Percentiles rank a stretch among this genome's conserved stretches.
Conservation (phyloP, 2,888 invertebrate genomes). For the Drosophila anceps region DNA sequence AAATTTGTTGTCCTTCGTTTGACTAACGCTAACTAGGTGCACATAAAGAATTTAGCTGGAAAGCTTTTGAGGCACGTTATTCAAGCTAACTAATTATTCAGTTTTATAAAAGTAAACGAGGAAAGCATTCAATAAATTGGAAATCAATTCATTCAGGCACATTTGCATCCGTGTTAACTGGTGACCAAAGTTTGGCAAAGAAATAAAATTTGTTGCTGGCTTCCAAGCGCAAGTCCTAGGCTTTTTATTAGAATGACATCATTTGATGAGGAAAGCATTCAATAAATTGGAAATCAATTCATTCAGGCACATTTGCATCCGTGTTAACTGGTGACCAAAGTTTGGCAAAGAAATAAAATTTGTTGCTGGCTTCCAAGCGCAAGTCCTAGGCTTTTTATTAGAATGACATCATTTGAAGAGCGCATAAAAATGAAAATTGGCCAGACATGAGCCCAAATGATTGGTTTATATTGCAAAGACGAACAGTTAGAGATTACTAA, state of each 20-base stretch:
- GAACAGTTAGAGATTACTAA: background rate
- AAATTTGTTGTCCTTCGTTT: slow-evolving; percentile 2
- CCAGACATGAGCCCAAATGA: background rate
- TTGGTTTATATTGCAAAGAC: background rate
- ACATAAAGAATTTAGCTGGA: background rate
- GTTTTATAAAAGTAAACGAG: background rate
- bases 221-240: background rate
- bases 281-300: background rate
- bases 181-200: background rate
- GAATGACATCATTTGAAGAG: background rate
- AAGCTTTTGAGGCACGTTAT: background rate
- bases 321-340: background rate
- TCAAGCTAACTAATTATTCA: background rate
- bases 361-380: background rate
- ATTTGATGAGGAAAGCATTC: background rate
- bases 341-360: background rate
- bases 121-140: background rate
- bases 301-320: background rate
- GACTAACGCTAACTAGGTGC: background rate
- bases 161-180: background rate
- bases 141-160: background rate
- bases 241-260: slow-evolving; percentile 1
- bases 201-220: background rate
- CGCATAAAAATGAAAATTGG: background rate
- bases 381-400: background rate